Evolutionary conservation across 2,113 vertebrate genomes (phyloP), one percentile per base, ranked within the genome.

Genomic region (Gallinago paraguaiae): DNA sequence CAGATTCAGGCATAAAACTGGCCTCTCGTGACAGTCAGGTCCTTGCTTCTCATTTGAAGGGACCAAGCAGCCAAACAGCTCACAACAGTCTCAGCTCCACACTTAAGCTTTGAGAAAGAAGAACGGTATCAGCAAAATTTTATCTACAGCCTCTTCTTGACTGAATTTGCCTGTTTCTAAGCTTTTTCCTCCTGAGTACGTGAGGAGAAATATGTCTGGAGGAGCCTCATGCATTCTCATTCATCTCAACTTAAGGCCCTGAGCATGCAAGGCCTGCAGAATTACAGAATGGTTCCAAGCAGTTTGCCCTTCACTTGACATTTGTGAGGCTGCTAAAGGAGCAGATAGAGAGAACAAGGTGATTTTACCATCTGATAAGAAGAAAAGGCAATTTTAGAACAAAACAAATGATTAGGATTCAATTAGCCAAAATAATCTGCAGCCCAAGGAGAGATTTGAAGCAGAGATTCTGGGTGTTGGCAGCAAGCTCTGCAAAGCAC

Each of bases 261-360:
- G 35, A 60, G 67, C 27, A 48, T 88, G 68, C 46, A 35, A 7
- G 3, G 35, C 70, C 82, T 74, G 77, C 77, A 80, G 63, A 85
- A 92, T 48, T 87, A 63, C 92, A 60, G 30, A 82, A 37, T 1
- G 1, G 12, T 27, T 75, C 76, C 65, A 7, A 70, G 75, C 56
- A 61, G 71, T 70, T 48, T 91, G 89, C 56, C 93, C 93, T 95
- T 91, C 78, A 78, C 60, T 81, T 92, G 95, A 94, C 95, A 93
- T 95, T 87, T 75, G 7, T 10, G 57, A 90, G 82, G 48, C 88
- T 82, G 78, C 53, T 9, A 8, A 90, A 93, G 82, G 84, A 6
- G 54, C 31, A 45, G 12, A 76, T 46, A 67, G 57, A 54, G 16
- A 17, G 9, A 59, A n/a, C 37, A 37, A 92, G 39, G 80, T 54